These are phyloP conservation scores for Drosophila putrida DNA, from an alignment of 2,888 invertebrate genomes.

Conservation along the genomic window DNA sequence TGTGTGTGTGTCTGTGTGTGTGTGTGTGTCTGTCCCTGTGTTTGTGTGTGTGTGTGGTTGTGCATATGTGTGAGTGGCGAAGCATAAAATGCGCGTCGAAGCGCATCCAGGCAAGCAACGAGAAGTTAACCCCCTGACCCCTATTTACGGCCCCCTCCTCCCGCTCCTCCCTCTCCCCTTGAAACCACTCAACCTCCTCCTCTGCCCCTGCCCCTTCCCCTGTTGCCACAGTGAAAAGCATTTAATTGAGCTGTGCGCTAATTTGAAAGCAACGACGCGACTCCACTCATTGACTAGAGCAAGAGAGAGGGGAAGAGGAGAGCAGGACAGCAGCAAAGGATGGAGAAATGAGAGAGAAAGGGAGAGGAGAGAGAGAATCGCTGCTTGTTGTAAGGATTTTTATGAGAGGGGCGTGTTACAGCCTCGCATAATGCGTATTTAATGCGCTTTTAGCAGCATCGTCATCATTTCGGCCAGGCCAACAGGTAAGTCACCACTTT, in stretches of 20 bases:
- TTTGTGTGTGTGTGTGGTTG: conserved; percentile 23
- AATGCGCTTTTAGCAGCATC: conserved; percentile 64
- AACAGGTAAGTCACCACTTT: conserved; percentile 45
- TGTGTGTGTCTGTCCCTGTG: conserved; percentile 12
- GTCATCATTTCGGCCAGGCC: conserved; percentile 14
- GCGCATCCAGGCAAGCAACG: conserved; percentile 67
- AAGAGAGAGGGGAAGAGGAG: not conserved
- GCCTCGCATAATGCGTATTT: conserved; percentile 68
- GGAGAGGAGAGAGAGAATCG: not conserved
- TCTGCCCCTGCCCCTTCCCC: conserved; percentile 6
- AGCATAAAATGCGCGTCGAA: conserved; percentile 69
- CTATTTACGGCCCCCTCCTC: not conserved
- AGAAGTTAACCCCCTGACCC: conserved; percentile 23
- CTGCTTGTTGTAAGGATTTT: conserved; percentile 28
- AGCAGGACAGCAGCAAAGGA: not conserved
- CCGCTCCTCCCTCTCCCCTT: not conserved
- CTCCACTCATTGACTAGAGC: conserved; percentile 39
- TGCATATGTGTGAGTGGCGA: conserved; percentile 44
- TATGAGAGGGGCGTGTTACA: conserved; percentile 23
- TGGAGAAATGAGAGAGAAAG: not conserved
- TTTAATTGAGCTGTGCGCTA: conserved; percentile 77
- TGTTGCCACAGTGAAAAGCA: conserved; percentile 17
- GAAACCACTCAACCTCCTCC: conserved; percentile 1
- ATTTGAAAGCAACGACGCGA: conserved; percentile 76
- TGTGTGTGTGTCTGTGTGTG: conserved; percentile 1